phyloP scores from a whole-genome alignment of 1,140 invertebrate genomes.

The Habropoda laboriosa region DNA sequence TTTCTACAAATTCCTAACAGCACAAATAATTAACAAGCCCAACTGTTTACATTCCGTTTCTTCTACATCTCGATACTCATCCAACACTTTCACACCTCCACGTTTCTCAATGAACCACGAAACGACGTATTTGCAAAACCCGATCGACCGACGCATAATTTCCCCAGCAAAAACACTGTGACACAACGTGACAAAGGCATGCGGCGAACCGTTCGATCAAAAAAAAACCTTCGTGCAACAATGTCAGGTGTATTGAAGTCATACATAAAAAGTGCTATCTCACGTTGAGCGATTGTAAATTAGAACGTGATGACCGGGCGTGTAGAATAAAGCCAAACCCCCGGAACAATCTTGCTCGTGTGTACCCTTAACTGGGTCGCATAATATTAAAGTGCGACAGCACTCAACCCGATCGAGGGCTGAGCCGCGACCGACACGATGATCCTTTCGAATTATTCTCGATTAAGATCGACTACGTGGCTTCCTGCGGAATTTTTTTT shows the following conservation, averaged over 20 bases:
- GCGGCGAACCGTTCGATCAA: no score
- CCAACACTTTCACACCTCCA: no score
- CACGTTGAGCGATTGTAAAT: neutral
- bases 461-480: neutral
- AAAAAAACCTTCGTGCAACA: neutral
- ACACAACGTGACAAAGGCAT: no score
- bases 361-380: constrained; percentile 13
- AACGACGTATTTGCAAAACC: no score
- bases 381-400: constrained; percentile 25
- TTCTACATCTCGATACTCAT: no score
- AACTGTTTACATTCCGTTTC: no score
- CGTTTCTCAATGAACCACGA: no score
- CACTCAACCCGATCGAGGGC: neutral
- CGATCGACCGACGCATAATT: no score
- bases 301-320: neutral
- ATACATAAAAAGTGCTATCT: neutral
- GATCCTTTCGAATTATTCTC: neutral
- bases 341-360: neutral
- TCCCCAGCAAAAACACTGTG: no score
- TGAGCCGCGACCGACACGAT: neutral
- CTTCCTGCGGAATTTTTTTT: neutral
- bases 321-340: constrained; percentile 10
- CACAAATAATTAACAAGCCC: no score
- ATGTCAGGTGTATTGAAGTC: neutral
- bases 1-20: no score